A percentile compares a stretch with the other conserved stretches of the same genome.
phyloP scores from a whole-genome alignment of 2,113 vertebrate species.

The Ailurus styani region DNA sequence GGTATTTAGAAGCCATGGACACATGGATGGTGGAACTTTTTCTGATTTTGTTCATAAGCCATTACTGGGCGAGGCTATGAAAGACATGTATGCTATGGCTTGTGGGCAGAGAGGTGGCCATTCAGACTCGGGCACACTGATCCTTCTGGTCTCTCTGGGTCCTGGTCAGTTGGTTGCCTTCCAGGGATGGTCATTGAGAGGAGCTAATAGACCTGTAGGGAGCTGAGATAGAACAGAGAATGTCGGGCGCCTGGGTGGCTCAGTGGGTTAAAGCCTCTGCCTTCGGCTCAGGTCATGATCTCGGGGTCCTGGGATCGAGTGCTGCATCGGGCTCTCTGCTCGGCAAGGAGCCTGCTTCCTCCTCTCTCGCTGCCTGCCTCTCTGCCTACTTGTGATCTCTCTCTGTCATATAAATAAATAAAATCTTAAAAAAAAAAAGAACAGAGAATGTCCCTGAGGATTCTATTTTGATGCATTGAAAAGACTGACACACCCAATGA shows the following conservation, averaged over 20 bases:
- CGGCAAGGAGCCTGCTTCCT: too few species aligned
- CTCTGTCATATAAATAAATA: too few species aligned
- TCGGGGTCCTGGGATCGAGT: too few species aligned
- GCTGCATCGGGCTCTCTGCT: too few species aligned
- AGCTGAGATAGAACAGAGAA: neutral
- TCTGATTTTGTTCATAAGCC: neutral
- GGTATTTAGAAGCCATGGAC: neutral
- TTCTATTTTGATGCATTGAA: neutral
- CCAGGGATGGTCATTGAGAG: neutral
- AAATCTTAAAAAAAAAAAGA: too few species aligned
- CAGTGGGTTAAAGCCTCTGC: too few species aligned
- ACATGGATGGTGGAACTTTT: neutral
- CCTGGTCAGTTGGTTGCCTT: neutral
- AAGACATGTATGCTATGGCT: neutral
- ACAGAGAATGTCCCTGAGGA: neutral
- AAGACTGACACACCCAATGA: neutral
- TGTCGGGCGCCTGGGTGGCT: too few species aligned
- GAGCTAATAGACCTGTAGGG: too few species aligned
- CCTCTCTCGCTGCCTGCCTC: too few species aligned
- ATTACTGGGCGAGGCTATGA: neutral
- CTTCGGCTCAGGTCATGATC: too few species aligned
- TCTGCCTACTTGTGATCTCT: too few species aligned
- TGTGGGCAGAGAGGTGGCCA: neutral
- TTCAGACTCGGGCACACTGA: neutral
- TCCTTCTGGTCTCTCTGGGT: neutral